Conservation (phyloP, 2,888 invertebrate genomes). For the Protonemura montana region DNA sequence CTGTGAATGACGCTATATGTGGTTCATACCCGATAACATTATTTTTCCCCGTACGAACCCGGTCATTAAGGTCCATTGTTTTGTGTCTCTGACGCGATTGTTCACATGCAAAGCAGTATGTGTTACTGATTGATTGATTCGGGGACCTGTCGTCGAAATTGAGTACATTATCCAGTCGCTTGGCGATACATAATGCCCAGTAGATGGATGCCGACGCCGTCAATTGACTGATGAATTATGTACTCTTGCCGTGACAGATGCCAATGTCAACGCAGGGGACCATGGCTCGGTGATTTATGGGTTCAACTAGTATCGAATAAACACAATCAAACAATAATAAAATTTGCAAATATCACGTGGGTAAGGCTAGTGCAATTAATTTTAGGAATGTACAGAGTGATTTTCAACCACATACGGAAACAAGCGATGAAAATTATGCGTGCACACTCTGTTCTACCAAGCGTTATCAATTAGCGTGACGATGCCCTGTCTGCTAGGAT, state of each 20-base stretch:
- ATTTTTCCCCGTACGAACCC: neutral
- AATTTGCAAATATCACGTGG: neutral
- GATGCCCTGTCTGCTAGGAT: too few relatives aligned
- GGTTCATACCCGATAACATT: neutral
- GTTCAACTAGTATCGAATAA: neutral
- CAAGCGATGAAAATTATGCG: too few relatives aligned
- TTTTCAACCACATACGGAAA: neutral
- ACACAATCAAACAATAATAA: neutral
- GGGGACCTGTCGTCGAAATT: neutral
- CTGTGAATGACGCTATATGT: neutral
- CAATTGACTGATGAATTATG: conserved; percentile 12
- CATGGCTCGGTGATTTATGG: neutral
- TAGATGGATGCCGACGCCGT: neutral
- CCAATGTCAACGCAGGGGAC: neutral
- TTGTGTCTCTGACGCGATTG: neutral
- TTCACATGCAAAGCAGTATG: neutral
- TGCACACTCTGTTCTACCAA: too few relatives aligned
- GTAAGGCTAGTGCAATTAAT: neutral
- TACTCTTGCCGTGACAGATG: neutral
- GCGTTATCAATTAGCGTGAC: too few relatives aligned
- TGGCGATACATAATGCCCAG: neutral
- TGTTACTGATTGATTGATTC: neutral
- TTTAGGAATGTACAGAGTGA: neutral
- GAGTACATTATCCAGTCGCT: neutral
- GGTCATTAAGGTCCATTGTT: conserved; percentile 1